These are phyloP conservation scores for Heterohyrax brucei DNA, from an alignment of 2,797 vertebrate species.

Conservation along the genomic window DNA sequence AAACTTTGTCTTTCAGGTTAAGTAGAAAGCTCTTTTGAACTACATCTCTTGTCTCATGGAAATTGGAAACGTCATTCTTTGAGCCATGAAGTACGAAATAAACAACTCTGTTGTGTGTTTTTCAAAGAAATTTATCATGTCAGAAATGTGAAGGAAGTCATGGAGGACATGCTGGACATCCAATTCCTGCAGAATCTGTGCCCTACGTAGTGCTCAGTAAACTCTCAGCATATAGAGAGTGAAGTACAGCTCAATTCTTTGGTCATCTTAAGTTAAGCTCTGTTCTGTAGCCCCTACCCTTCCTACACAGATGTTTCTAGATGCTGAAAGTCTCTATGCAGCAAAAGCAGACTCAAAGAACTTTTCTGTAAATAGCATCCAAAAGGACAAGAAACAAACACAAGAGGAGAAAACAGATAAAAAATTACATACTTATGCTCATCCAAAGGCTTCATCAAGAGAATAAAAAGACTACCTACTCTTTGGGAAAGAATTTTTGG, in stretches of 20 bases:
- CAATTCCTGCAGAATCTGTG: background rate
- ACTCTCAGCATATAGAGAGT: background rate
- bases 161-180: too few relatives aligned
- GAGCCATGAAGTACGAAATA: background rate
- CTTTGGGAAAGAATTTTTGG: too few relatives aligned
- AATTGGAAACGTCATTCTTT: background rate
- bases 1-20: background rate
- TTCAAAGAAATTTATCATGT: conserved; percentile 4
- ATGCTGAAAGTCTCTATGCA: too few relatives aligned
- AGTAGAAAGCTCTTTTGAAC: background rate
- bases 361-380: background rate
- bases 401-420: too few relatives aligned
- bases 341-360: background rate
- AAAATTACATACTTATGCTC: too few relatives aligned
- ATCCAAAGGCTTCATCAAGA: too few relatives aligned
- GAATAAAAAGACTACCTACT: too few relatives aligned
- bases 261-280: background rate
- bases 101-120: background rate
- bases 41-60: background rate
- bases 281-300: too few relatives aligned
- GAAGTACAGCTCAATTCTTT: background rate
- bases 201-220: background rate
- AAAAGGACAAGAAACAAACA: background rate
- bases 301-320: too few relatives aligned
- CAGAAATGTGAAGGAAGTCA: background rate